These are phyloP conservation scores for Piaya cayana DNA, from an alignment of 2,113 vertebrate genomes.

Conservation along the genomic window DNA sequence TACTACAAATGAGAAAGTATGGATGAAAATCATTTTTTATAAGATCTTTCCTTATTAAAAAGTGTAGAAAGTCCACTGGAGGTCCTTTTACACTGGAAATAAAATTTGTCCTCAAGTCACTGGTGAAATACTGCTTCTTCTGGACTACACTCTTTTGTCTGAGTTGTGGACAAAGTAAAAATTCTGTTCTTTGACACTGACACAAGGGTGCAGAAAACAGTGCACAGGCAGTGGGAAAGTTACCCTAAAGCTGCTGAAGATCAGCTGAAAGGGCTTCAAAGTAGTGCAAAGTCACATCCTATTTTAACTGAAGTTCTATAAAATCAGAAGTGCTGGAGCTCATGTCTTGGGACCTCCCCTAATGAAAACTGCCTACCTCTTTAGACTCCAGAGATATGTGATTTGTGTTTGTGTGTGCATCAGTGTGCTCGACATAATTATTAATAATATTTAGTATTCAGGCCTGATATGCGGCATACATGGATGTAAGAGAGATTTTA, in stretches of 20 bases:
- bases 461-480: neutral
- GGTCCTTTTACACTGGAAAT: neutral
- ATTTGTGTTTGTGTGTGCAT: neutral
- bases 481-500: neutral
- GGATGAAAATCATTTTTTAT: neutral
- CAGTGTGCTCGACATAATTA: neutral
- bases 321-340: neutral
- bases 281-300: neutral
- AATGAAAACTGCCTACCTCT: neutral
- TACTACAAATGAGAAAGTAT: neutral
- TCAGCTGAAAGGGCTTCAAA: neutral
- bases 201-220: neutral
- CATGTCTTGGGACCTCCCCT: neutral
- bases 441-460: slow-evolving; percentile 1
- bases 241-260: neutral
- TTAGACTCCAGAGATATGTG: neutral
- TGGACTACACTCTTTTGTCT: neutral
- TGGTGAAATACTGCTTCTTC: neutral
- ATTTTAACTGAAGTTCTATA: neutral
- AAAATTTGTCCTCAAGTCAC: neutral
- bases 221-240: neutral
- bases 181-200: neutral
- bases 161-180: neutral
- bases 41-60: neutral
- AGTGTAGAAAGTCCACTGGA: neutral